These are phyloP conservation scores for Poeciliopsis infans DNA, from an alignment of 2,797 vertebrate genomes.

Conservation along the genomic window DNA sequence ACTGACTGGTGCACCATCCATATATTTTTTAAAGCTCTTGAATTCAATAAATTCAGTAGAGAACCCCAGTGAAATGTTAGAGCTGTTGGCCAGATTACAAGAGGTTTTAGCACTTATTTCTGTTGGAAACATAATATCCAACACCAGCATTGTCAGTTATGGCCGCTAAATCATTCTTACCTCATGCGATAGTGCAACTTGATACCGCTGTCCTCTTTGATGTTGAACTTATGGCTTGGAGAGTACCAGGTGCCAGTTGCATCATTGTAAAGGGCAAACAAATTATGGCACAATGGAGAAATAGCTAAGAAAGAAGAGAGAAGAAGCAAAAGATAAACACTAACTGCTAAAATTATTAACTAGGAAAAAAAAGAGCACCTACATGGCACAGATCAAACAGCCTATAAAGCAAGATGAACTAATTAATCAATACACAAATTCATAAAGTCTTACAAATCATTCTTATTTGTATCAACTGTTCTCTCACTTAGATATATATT, in stretches of 20 bases:
- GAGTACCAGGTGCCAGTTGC: constrained; percentile 87
- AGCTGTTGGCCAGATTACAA: not conserved
- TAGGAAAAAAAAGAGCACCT: not conserved
- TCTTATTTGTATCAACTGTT: not conserved
- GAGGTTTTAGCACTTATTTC: not conserved
- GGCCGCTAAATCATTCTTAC: constrained; percentile 70
- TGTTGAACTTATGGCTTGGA: constrained; percentile 88
- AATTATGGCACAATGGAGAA: constrained; percentile 95
- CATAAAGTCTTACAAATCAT: not conserved
- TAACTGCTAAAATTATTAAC: not conserved
- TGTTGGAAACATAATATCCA: constrained; percentile 1
- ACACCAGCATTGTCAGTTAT: not conserved
- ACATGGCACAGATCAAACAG: not conserved
- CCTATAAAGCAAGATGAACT: not conserved
- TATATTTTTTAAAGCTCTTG: not conserved
- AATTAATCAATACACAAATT: not conserved
- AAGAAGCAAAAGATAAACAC: constrained; percentile 8
- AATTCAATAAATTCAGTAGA: not conserved
- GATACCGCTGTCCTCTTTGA: constrained; percentile 86
- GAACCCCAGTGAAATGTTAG: not conserved
- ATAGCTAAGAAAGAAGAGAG: constrained; percentile 79
- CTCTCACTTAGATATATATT: not conserved
- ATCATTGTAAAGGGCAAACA: constrained; percentile 93
- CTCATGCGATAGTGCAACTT: constrained; percentile 95
- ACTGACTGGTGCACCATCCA: not conserved